Evolutionary conservation across 2,113 vertebrate genomes (phyloP).

Genomic region (Lutjanus erythropterus): DNA sequence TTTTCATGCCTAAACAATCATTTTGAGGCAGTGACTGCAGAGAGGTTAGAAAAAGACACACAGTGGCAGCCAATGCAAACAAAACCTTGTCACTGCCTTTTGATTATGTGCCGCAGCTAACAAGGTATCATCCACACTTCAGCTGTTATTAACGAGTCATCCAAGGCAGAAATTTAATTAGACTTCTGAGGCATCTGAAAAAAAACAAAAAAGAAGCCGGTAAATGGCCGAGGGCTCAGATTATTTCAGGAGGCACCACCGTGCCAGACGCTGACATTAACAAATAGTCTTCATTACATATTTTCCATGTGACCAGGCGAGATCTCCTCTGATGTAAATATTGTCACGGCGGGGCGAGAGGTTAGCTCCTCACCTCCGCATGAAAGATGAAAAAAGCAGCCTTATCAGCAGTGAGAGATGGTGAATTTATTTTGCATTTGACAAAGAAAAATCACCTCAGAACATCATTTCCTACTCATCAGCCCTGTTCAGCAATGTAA

Average conservation of each 20-base stretch:
- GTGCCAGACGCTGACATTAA: conserved; percentile 82
- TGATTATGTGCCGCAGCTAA: conserved; percentile 79
- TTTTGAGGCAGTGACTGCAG: background rate
- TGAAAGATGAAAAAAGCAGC: conserved; percentile 50
- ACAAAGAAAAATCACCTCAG: conserved; percentile 69
- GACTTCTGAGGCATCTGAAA: conserved; percentile 73
- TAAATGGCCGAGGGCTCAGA: conserved; percentile 47
- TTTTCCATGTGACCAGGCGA: conserved; percentile 83
- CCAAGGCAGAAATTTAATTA: conserved; percentile 87
- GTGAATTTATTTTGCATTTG: conserved; percentile 61
- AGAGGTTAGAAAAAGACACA: conserved; percentile 22
- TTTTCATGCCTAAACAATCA: conserved; percentile 47
- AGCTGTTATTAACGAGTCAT: conserved; percentile 82
- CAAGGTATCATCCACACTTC: conserved; percentile 77
- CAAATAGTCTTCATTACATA: conserved; percentile 85
- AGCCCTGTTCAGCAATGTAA: background rate
- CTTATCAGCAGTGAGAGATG: conserved; percentile 51
- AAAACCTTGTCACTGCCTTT: conserved; percentile 46
- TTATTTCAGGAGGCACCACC: conserved; percentile 72
- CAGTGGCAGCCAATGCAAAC: conserved; percentile 3
- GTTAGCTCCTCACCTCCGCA: conserved; percentile 55
- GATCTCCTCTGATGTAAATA: conserved; percentile 78
- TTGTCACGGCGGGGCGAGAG: conserved; percentile 42
- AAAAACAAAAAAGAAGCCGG: conserved; percentile 66
- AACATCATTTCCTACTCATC: conserved; percentile 47